These are phyloP conservation scores for Anguilla anguilla DNA, from an alignment of 2,797 vertebrate genomes.

Conservation along the genomic window DNA sequence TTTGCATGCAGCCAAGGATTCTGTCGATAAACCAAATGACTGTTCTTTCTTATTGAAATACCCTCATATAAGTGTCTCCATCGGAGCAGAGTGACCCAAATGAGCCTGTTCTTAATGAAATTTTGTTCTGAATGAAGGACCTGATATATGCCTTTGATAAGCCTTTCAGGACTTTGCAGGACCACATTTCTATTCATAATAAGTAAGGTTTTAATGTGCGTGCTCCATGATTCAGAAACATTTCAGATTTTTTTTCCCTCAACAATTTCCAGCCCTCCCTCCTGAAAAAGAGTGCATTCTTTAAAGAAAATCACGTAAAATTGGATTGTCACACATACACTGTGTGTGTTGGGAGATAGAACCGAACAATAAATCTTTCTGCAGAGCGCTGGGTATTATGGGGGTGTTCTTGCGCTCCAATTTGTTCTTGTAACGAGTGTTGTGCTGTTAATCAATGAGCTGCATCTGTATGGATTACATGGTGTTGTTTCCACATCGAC, in stretches of 20 bases:
- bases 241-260: background rate
- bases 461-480: background rate
- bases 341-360: background rate
- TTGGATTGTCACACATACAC: background rate
- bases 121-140: background rate
- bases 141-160: background rate
- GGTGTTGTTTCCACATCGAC: background rate
- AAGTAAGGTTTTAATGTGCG: background rate
- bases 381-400: background rate
- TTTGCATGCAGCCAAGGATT: background rate
- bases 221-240: background rate
- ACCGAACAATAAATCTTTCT: background rate
- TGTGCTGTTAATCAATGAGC: background rate
- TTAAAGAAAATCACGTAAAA: background rate
- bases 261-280: background rate
- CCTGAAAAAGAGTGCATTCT: background rate
- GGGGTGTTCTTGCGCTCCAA: background rate
- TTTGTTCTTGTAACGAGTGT: background rate
- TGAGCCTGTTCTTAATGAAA: background rate
- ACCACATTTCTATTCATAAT: background rate
- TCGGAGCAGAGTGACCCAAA: background rate
- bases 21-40: background rate
- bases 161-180: background rate
- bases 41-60: background rate
- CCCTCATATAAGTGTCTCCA: background rate